Percentiles rank a stretch among this genome's conserved stretches.
Evolutionary conservation across 1,140 invertebrate genomes (phyloP).

Genomic region (Lamellibrachia luymesi): DNA sequence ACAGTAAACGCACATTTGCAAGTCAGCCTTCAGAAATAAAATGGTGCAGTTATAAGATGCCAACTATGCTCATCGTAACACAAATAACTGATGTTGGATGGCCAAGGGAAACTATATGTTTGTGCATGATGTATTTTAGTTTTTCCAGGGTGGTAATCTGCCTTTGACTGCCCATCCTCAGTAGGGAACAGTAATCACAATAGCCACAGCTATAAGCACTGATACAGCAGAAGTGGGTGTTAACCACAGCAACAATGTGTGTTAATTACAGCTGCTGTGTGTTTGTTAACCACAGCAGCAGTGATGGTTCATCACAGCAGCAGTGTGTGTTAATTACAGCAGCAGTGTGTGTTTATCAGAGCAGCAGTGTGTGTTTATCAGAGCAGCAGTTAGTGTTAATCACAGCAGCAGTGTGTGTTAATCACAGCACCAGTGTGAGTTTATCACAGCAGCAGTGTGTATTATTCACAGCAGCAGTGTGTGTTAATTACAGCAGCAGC

Average conservation of each 20-base stretch:
- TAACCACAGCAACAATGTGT: background rate
- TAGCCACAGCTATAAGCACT: background rate
- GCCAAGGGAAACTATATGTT: background rate
- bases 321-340: no score
- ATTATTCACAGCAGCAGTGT: background rate
- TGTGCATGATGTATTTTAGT: background rate
- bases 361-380: no score
- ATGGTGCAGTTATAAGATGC: background rate
- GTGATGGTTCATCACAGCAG: no score
- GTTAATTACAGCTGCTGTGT: no score
- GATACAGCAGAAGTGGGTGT: background rate
- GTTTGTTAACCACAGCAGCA: no score
- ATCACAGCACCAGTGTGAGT: no score
- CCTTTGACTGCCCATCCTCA: background rate
- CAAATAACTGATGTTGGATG: background rate
- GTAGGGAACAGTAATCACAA: background rate
- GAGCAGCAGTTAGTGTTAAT: no score
- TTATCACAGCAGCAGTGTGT: background rate
- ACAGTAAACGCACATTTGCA: background rate
- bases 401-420: no score
- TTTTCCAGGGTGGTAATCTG: background rate
- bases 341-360: no score
- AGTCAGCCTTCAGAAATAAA: background rate
- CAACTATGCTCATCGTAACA: background rate
- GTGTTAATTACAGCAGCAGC: background rate